Percentiles rank a stretch among this genome's conserved stretches.
Evolutionary conservation across 2,888 invertebrate species (phyloP).

Genomic region (Daptonema setosum): DNA sequence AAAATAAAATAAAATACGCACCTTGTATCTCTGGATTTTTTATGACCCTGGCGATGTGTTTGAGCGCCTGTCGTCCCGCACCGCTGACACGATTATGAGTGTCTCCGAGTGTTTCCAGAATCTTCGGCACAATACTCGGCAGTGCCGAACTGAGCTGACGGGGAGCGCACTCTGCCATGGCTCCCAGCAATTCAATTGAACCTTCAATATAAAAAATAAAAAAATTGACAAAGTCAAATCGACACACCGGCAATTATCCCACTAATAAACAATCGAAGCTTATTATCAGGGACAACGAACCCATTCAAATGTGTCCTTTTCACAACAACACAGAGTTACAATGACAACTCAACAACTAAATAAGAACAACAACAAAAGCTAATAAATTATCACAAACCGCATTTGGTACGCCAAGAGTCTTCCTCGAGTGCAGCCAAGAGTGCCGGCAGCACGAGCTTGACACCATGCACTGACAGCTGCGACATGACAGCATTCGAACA

Average conservation of each 20-base stretch:
- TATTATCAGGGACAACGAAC: too few relatives aligned
- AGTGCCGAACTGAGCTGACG: constrained; percentile 91
- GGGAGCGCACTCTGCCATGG: constrained; percentile 97
- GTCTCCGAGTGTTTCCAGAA: constrained; percentile 85
- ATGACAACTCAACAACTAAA: too few relatives aligned
- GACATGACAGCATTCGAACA: constrained; percentile 76
- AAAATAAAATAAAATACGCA: constrained; percentile 17
- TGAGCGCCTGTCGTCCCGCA: constrained; percentile 57
- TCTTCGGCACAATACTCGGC: constrained; percentile 87
- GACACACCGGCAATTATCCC: not conserved
- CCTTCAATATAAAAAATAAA: constrained; percentile 41
- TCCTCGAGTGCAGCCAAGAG: constrained; percentile 74
- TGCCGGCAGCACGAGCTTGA: constrained; percentile 82
- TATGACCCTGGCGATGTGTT: constrained; percentile 89
- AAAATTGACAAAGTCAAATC: not conserved
- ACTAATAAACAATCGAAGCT: not conserved
- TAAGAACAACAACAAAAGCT: too few relatives aligned
- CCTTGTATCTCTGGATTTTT: constrained; percentile 91
- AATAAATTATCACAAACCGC: constrained; percentile 34
- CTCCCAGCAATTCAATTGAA: constrained; percentile 78
- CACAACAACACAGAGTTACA: too few relatives aligned
- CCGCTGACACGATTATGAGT: constrained; percentile 46
- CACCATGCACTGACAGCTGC: constrained; percentile 82
- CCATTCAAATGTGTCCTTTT: too few relatives aligned
- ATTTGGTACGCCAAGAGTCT: constrained; percentile 95